Evolutionary conservation across 2,888 invertebrate genomes (phyloP).

Genomic region (Diploptera punctata): DNA sequence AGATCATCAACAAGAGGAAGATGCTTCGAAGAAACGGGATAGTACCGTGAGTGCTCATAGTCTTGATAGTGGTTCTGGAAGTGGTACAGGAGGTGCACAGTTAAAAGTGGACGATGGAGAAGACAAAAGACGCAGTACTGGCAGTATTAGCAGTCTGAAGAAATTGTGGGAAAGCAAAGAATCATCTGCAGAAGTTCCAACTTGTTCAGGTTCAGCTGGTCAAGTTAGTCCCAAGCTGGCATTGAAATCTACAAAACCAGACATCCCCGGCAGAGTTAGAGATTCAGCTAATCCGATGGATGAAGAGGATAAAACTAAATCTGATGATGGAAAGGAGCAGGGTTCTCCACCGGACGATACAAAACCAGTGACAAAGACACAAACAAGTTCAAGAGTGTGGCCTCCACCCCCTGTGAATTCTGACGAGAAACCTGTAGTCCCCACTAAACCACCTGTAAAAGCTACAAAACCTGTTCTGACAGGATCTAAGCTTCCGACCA

Average conservation of each 20-base stretch:
- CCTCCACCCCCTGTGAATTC: constrained; percentile 50
- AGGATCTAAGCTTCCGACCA: constrained; percentile 46
- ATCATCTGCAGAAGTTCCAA: constrained; percentile 54
- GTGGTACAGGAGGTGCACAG: constrained; percentile 47
- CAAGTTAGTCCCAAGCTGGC: constrained; percentile 39
- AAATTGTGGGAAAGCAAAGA: constrained; percentile 91
- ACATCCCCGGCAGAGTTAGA: constrained; percentile 36
- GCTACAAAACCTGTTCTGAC: constrained; percentile 62
- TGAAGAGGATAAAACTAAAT: constrained; percentile 40
- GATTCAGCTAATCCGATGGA: constrained; percentile 48
- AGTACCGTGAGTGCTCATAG: constrained; percentile 53
- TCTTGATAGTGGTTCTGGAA: constrained; percentile 49
- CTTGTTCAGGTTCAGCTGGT: constrained; percentile 51
- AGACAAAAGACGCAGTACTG: constrained; percentile 88
- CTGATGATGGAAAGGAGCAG: constrained; percentile 51
- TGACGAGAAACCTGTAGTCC: constrained; percentile 71
- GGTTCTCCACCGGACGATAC: constrained; percentile 34
- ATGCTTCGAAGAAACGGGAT: constrained; percentile 56
- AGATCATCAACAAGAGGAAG: constrained; percentile 48
- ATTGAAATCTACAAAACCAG: constrained; percentile 45
- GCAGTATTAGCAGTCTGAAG: constrained; percentile 90
- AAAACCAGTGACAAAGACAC: constrained; percentile 52
- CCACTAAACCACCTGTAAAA: constrained; percentile 70
- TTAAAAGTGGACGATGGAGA: constrained; percentile 68
- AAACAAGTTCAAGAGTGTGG: constrained; percentile 57